Evolutionary conservation across 2,888 invertebrate genomes (phyloP), one percentile per base, ranked within the genome.

Genomic region (Aphelenchoides bicaudatus): DNA sequence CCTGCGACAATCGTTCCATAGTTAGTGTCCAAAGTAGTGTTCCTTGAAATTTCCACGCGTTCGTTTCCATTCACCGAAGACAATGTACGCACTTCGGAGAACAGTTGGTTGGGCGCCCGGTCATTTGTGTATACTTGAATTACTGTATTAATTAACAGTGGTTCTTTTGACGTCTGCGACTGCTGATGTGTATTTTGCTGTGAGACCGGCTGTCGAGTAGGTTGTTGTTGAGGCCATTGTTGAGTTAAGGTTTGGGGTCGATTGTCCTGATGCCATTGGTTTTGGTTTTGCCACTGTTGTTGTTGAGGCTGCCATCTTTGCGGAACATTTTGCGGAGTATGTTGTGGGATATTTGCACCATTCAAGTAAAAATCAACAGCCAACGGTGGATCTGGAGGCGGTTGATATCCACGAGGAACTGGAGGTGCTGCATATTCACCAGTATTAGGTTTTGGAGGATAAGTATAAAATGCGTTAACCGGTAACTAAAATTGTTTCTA

Each of bases 321-420:
- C 16, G 43, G 6, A 8, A 25, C 21, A 10, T n/a, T 10, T 34
- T 34, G 34, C 23, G 8, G 43, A 6, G 16, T n/a, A 19, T 43
- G 43, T 6, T 25, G 21, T n/a, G n/a, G n/a, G n/a, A n/a, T n/a
- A 25, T 19, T 43, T 10, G 43, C 43, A 6, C 43, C 43, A 25
- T 43, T 43, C 16, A 43, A 25, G 23, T 43, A 43, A 16, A 38
- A 51, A 8, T 51, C 52, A 3, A 23, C 4, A 23, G 34, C 57
- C 27, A 61, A n/a, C 13, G 63, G 47, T n/a, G 63, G 54, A 21
- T 31, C 34, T 29, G 62, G 62, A 46, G 62, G 62, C 8, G 62
- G 62, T 38, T 61, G 62, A 66, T 61, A 61, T 2, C 62, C 62
- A n/a, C 49, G 39, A 16, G 62, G 59, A 8, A 61, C 46, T 5